phyloP scores from a whole-genome alignment of 2,113 vertebrate species.

The Coturnix japonica region DNA sequence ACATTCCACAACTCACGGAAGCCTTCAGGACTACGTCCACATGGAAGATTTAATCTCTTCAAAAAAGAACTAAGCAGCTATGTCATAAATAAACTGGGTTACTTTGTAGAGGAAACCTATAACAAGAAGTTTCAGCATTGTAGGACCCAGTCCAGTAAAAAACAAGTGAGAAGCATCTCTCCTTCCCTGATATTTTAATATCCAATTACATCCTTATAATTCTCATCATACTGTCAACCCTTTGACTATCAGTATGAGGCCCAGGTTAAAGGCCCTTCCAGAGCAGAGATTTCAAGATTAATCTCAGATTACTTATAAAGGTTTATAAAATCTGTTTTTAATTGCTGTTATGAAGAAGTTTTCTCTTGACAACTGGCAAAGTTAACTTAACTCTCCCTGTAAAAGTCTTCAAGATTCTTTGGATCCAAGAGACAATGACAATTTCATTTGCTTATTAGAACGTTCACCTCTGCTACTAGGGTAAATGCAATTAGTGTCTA shows the following conservation, averaged over 20 bases:
- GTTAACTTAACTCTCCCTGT: not conserved
- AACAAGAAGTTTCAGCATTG: not conserved
- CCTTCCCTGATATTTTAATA: not conserved
- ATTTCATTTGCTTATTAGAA: not conserved
- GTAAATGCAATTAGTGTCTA: not conserved
- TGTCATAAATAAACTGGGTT: not conserved
- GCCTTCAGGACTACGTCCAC: rapidly evolving
- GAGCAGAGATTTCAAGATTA: not conserved
- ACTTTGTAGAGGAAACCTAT: not conserved
- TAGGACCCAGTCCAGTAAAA: not conserved
- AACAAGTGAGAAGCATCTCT: not conserved
- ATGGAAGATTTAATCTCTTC: not conserved
- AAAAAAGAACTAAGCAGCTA: not conserved
- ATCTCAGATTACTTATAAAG: not conserved
- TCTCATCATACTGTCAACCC: not conserved
- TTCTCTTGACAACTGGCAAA: not conserved
- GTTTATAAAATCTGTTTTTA: not conserved
- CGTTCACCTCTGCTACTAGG: not conserved
- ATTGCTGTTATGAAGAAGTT: not conserved
- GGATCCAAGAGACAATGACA: not conserved
- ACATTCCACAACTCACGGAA: not conserved
- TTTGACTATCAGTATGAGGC: not conserved
- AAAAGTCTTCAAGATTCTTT: not conserved
- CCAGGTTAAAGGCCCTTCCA: not conserved
- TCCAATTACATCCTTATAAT: not conserved